Evolutionary conservation across 2,113 vertebrate genomes (phyloP), one percentile per base, ranked within the genome.

Genomic region (Tylochromis polylepis): DNA sequence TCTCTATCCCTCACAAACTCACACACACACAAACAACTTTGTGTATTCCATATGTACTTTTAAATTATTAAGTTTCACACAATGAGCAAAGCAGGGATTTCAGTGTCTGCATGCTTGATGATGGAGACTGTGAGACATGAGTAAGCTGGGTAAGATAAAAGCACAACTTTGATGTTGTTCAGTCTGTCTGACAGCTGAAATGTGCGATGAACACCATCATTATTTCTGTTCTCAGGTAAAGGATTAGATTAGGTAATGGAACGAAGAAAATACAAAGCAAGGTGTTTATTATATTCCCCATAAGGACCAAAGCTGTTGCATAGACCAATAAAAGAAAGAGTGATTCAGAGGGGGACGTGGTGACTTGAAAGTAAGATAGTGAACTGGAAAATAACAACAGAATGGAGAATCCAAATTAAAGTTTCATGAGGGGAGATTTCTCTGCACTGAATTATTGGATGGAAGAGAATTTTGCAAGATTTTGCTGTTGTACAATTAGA

Each of bases 31-130:
- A 43, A 22, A 53, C 8, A 38, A 11, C 24, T 49, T 6, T 72
- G 43, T 90, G 41, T 41, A 36, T 51, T 82, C 31, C 2, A 5
- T 56, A 22, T 60, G 43, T 16, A 4, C 38, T 56, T 85, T 51
- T 88, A 36, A 90, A 90, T 93, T 53, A 90, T 87, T 86, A 67
- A 79, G 36, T 62, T 79, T 24, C 58, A 31, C 16, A 51, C 24
- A 51, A n/a, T 20, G 5, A 77, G 4, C 43, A 51, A 31, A 82
- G 82, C 34, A 27, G 6, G 1, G 57, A 67, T 85, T 77, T 77
- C 43, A 20, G 24, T 87, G 62, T 79, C 60, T 56, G 11, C 14
- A 38, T 16, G 79, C 59, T 65, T 82, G 53, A 34, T 56, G 67
- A 83, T 79, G 41, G 56, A 86, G 78, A 87, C 14, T 24, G n/a